Evolutionary conservation across 2,888 invertebrate genomes (phyloP), one percentile per base, ranked within the genome.

Genomic region (Macaria liturata): DNA sequence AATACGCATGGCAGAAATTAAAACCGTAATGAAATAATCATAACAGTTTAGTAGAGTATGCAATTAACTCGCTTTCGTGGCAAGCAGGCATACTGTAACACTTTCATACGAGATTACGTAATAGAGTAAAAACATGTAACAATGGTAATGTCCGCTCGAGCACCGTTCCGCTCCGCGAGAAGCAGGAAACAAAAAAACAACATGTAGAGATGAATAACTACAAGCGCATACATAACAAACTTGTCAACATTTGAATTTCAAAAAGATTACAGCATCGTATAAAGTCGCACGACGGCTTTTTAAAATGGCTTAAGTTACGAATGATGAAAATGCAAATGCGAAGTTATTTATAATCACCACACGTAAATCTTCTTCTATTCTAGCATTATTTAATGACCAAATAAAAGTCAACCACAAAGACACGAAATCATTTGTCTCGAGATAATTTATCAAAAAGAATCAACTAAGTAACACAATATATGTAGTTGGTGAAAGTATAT

Each of bases 11-110:
- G 20, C 20, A 51, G 54, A 60, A 58, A 59, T 59, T 65, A 67
- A 62, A 61, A 69, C 67, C 63, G 61, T 69, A 69, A 74, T 67
- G 61, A 57, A 59, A 52, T 50, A 57, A 62, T 64, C 63, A 68
- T 66, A 64, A 66, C 64, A 39, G 50, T 57, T 44, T 49, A 62
- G 48, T 49, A 32, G 62, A 68, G 76, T 76, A 80, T 79, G 70
- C 65, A 74, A 86, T 84, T 84, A 86, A 84, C 83, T 89, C 86
- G 80, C 88, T 90, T 86, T 90, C 89, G 78, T 77, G 78, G 70
- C 77, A 69, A 74, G 68, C 68, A 66, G 58, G 75, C 81, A 76
- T 78, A 80, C 68, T 76, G 74, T 77, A 74, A 81, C 84, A 83
- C 82, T 84, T 85, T 85, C 82, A 65, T 60, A 44, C 44, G 44